A percentile compares a stretch with the other conserved stretches of the same genome.
These are phyloP conservation scores for Eilema griseolum DNA, from an alignment of 2,888 invertebrate species.

Conservation along the genomic window DNA sequence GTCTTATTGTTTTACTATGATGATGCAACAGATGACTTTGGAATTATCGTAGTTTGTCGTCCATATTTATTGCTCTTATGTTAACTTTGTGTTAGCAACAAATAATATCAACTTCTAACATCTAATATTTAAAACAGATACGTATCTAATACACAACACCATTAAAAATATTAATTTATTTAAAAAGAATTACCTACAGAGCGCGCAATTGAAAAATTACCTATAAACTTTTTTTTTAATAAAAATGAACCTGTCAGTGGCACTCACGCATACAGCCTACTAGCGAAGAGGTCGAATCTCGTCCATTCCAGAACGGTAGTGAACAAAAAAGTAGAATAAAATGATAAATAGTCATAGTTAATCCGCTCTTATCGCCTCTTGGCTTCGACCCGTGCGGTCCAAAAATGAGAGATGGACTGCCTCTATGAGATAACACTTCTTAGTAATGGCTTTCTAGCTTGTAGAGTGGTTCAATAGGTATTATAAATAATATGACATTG, in stretches of 20 bases:
- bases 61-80: background rate
- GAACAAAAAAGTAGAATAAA: constrained; percentile 77
- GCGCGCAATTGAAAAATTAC: constrained; percentile 23
- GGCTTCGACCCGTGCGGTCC: constrained; percentile 82
- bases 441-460: constrained; percentile 74
- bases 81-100: background rate
- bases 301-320: constrained; percentile 77
- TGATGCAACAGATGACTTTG: constrained; percentile 60
- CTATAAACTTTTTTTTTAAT: constrained; percentile 18
- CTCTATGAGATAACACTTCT: constrained; percentile 78
- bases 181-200: background rate
- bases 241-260: constrained; percentile 54
- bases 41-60: constrained; percentile 50
- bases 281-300: constrained; percentile 67
- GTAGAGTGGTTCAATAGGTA: constrained; percentile 60
- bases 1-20: constrained; percentile 68
- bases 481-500: constrained; percentile 50
- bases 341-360: constrained; percentile 86
- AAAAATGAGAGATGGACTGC: constrained; percentile 84
- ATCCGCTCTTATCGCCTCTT: constrained; percentile 82
- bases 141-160: background rate
- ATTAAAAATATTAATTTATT: background rate
- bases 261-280: constrained; percentile 49
- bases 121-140: background rate
- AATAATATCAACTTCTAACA: background rate